Evolutionary conservation across 1,140 invertebrate genomes (phyloP), one percentile per base, ranked within the genome.

Genomic region (Hyles vespertilio): DNA sequence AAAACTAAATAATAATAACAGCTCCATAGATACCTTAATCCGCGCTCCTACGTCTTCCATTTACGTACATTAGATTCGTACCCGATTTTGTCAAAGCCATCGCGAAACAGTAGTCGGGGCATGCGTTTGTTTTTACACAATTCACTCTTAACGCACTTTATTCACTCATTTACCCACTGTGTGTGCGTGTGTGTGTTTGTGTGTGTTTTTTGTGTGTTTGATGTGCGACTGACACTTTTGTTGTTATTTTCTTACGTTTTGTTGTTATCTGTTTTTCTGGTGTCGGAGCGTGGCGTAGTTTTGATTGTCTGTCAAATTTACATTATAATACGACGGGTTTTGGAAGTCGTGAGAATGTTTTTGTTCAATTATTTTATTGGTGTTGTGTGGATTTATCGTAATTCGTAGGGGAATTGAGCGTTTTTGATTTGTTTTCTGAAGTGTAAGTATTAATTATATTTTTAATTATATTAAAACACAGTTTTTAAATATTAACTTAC

Each of bases 91-190:
- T 84, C 78, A 87, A 86, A 81, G 80, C 74, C 75, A 74, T 77
- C 70, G 77, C 82, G 81, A 81, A 85, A 84, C 79, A 84, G 67
- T 76, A 65, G 68, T 73, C 69, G 63, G 62, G 58, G 59, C 63
- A 63, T 64, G 63, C 76, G 72, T 81, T 84, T 87, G 84, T 87
- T 87, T 87, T 87, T 84, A 84, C 84, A 87, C 81, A 84, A 87
- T 87, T 84, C 80, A 72, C 75, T 73, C 67, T 61, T 70, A 40
- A 56, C 70, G 70, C 73, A 72, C 70, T 73, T 66, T 66, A 67
- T 68, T 56, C 69, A 69, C 64, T 75, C 72, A 72, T 70, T 72
- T 75, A 63, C 61, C 63, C 67, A 72, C 67, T 72, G 73, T 70
- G 67, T 69, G 72, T 65, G 61, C 69, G 22, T 22, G 22, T 22